phyloP scores from a whole-genome alignment of 2,113 vertebrate genomes.

The Taxidea taxus region DNA sequence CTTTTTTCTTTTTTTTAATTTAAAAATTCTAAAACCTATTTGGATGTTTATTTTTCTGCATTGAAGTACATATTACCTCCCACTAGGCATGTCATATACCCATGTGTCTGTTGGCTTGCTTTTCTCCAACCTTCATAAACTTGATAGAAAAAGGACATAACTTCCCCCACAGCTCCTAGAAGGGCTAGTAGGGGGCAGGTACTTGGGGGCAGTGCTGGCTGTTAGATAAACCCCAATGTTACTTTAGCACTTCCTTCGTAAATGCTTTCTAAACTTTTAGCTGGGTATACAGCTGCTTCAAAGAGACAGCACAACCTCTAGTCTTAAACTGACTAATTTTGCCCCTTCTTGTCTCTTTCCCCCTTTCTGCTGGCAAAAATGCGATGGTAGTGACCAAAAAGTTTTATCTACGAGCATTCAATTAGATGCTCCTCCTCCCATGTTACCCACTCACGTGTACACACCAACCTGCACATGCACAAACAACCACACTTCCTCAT shows the following conservation, averaged over 20 bases:
- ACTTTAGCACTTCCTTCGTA: neutral
- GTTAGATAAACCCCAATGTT: neutral
- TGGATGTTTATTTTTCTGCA: neutral
- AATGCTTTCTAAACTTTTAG: neutral
- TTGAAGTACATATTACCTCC: no score
- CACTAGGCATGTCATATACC: neutral
- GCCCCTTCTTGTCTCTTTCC: neutral
- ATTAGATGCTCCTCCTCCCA: neutral
- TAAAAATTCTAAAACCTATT: neutral
- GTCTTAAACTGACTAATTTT: neutral
- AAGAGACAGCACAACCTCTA: neutral
- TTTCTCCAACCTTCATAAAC: neutral
- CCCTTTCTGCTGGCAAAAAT: neutral
- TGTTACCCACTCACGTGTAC: neutral
- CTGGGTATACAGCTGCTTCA: neutral
- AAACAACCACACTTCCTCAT: neutral
- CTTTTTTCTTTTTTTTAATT: neutral
- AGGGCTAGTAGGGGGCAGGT: neutral
- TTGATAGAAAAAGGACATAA: neutral
- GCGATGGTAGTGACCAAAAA: neutral
- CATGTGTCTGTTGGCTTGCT: no score
- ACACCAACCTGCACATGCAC: no score
- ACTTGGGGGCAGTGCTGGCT: neutral
- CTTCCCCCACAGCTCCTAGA: neutral
- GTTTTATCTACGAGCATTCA: neutral